Base-by-base conservation (phyloP, 1,140 invertebrate genomes). In the Glomeris maerens region DNA sequence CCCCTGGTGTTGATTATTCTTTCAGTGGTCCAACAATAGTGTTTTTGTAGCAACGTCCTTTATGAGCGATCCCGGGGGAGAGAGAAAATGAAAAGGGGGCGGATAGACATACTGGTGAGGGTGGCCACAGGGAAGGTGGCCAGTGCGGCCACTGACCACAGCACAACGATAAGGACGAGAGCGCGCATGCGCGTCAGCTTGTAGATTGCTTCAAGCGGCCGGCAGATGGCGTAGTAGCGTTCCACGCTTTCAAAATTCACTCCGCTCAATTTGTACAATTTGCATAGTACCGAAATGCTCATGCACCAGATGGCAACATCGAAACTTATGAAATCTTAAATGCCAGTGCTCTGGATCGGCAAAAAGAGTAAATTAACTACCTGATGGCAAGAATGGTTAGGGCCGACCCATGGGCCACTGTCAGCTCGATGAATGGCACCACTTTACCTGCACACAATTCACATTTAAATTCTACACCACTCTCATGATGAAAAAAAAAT, bases 151-250 rank as follows among this genome's bases (percentile, higher is more conserved):
- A 85, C 72, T 58, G 81, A 71, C 90, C 90, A 94, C 20, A 88
- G 81, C 27, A 83, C 64, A 0, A 83, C 67, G 59, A 89, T 90
- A 45, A 92, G 83, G 40, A 85, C 69, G 2, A 83, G 76, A 0
- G 87, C 86, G 51, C 86, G 73, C 1, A 84, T 77, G 66, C 88
- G 88, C 2, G 87, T 92, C 63, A 88, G 92, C 14, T 88, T 84
- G 66, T 90, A 90, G 56, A 84, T 83, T 0, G 86, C 88, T 58
- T 84, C 78, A 38, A 96, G 68, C 0, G 90, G 91, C 59, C 90
- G 79, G 66, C 88, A 94, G 60, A 95, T 93, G 25, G 89, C 90
- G 67, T 92, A 91, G 69, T 94, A 95, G 3, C 91, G 74, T 65
- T 95, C 91, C 63, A 94, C 86, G 65, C 86, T n/a, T n/a, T n/a